Base-by-base conservation (phyloP, 2,113 vertebrate species). In the Penelope pileata region DNA sequence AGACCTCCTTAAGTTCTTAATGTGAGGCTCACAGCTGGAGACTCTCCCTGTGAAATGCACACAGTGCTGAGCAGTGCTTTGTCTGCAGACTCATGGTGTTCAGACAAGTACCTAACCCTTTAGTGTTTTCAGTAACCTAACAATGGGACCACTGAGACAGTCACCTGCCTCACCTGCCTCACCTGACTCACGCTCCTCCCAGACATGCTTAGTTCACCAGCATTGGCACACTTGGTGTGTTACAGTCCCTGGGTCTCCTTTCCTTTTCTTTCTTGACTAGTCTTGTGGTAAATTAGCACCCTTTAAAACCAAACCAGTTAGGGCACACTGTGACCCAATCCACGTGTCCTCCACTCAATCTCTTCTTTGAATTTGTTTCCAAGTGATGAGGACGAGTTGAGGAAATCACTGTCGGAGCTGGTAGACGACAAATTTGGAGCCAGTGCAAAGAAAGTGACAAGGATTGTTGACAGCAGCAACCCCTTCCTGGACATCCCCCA, bases 331-430 rank as follows among this genome's bases (percentile, higher is more conserved):
- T 23, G 38, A 72, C 56, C 66, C 29, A 29, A 23, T 26, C 58
- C 27, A 4, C 2, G 0, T 58, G 36, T 29, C 60, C 72, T 77
- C 22, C 18, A 10, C 78, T 85, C 75, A 96, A 13, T 38, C 12
- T 85, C 13, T 90, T 69, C 79, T 88, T 84, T 94, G 62, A 15
- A 83, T 95, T 97, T 96, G 64, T 85, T 97, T 95, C 91, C 96
- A 97, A 99, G 99, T 43, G 99, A 99, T 95, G 99, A 99, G 97
- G 99, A 99, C 51, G 99, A 99, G 96, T 95, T 99, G 97, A 98
- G 99, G 95, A 99, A 99, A 94, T 99, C 99, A 1, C 98, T 99
- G 92, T 99, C 99, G 1, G 99, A 99, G 97, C 98, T 99, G 93
- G 99, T 99, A 69, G 99, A 99, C 96, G 99, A 99, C 97, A 99